Evolutionary conservation across 2,888 invertebrate species (phyloP), one percentile per base, ranked within the genome.

Genomic region (Orgyia antiqua): DNA sequence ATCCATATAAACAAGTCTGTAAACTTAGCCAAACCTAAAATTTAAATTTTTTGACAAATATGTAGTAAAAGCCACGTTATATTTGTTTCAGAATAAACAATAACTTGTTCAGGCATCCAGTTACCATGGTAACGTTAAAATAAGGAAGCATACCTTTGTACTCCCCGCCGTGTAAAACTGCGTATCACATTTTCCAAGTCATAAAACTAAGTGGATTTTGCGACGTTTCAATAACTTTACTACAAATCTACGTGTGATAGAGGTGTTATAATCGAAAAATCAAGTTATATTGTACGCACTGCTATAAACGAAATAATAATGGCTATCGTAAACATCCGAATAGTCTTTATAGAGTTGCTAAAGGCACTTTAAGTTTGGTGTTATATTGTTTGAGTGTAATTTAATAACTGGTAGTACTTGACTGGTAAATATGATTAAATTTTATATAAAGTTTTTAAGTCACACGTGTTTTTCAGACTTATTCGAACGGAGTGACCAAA

Each of bases 181-280:
- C 67, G 60, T 67, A 71, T 73, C 70, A 60, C 65, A 73, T 82
- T 82, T 79, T 78, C 80, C 78, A 62, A 66, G 55, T 68, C 80
- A 78, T 78, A 72, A 74, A 75, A 68, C 76, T 80, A 75, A 80
- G 79, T 78, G 80, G 76, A 80, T 80, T 75, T 74, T 62, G 68
- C 68, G 66, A 75, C 65, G 74, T 72, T 76, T 80, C 79, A 78
- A 79, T 79, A 78, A 72, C 63, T 72, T 68, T 57, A 50, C 53
- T 49, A 40, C 50, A 52, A 56, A 50, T 45, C 12, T 31, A 29
- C 27, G 31, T 29, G 36, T 10, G 20, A 24, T 20, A 45, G 47
- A 51, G 39, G 56, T 49, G 52, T 47, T 48, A 42, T 45, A 39
- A 48, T 31, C 31, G 28, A 17, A 10, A 29, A 29, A 25, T 25